Conservation (phyloP, 2,888 invertebrate species). For the Abscondita cerata region DNA sequence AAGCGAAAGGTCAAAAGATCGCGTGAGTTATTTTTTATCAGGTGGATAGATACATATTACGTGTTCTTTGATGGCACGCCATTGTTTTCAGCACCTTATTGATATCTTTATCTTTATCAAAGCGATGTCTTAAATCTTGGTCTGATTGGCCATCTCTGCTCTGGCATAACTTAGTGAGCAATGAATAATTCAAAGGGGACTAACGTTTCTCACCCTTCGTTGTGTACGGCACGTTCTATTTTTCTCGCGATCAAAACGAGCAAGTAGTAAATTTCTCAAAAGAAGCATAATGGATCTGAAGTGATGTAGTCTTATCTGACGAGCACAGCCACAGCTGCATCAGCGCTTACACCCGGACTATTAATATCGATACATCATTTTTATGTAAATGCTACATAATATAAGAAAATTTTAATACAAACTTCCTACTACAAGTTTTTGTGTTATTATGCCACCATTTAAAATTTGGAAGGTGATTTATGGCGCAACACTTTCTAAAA, state of each 20-base stretch:
- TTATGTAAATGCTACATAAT: constrained; percentile 34
- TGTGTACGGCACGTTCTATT: constrained; percentile 45
- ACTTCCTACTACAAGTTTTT: constrained; percentile 20
- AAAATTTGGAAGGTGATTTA: constrained; percentile 15
- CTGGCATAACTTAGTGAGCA: constrained; percentile 42
- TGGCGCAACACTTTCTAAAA: background rate
- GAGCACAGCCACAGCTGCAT: constrained; percentile 46
- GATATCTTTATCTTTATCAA: constrained; percentile 41
- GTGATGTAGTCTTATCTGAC: constrained; percentile 49
- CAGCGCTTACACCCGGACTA: constrained; percentile 39
- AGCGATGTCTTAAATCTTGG: constrained; percentile 37
- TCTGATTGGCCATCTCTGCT: constrained; percentile 38
- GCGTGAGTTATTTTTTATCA: constrained; percentile 22
- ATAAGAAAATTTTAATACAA: constrained; percentile 28
- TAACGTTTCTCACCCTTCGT: constrained; percentile 41
- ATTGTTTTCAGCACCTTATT: constrained; percentile 42
- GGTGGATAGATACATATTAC: constrained; percentile 30
- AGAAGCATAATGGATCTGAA: constrained; percentile 47
- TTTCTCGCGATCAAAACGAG: constrained; percentile 46
- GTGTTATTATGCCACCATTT: constrained; percentile 12
- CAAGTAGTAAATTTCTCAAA: constrained; percentile 48
- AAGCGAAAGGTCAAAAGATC: constrained; percentile 26
- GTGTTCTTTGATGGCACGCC: constrained; percentile 36
- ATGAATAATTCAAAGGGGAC: constrained; percentile 48
- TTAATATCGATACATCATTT: constrained; percentile 46